Base-by-base conservation (phyloP, 2,888 invertebrate species). In the Drosophila neonasuta region DNA sequence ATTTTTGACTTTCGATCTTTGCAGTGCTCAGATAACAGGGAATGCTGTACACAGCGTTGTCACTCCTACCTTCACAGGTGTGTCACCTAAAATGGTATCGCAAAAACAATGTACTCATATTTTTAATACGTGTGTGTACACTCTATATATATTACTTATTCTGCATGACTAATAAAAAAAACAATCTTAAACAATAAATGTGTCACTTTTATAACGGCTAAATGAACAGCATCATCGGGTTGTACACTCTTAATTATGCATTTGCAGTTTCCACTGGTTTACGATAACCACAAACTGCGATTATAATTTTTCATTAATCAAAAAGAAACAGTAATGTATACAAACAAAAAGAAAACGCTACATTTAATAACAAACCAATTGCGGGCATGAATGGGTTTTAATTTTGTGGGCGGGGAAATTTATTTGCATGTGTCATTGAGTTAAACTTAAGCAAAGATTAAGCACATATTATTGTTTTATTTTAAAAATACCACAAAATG, bases 31-130 rank as follows among this genome's bases (percentile, higher is more conserved):
- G 54, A 34, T 11, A 67, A 76, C 34, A 77, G 74, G 0, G 84
- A 89, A n/a, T 91, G 90, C 70, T 91, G 90, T 49, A 76, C 79
- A 11, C 20, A 69, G 29, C 87, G 89, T 24, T 91, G 90, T 54
- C 89, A 88, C 74, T 83, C 87, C n/a, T 91, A 82, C 62, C 70
- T 88, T 30, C 89, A 89, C 62, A 86, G 88, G 62, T 91, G 90
- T 67, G 90, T 91, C 51, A 89, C 90, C 45, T 90, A 44, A 66
- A 39, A 9, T 51, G 44, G 2, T 42, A 8, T n/a, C 5, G 24
- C 24, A 10, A 34, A 7, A 46, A 11, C 8, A 41, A 41, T 15
- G 39, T 41, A 41, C 32, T 51, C 13, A 30, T 20, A n/a, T 49
- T 6, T 15, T 6, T 1, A 52, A 9, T 15, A 52, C 45, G 11